Conservation (phyloP, 2,797 vertebrate species). For the Loris lydekkerianus region DNA sequence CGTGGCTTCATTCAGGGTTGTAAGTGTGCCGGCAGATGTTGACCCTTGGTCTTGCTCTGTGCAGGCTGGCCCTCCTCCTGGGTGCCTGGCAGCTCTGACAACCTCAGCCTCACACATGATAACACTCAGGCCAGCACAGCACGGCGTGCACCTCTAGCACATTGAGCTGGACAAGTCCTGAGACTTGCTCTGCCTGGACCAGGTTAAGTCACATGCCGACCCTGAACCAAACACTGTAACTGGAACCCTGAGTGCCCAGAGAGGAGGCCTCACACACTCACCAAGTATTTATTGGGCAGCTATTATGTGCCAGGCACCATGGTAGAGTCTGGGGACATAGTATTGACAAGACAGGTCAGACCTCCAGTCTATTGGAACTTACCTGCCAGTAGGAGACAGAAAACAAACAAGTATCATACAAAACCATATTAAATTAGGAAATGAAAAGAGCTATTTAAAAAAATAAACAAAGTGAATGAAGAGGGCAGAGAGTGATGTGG, state of each 20-base stretch:
- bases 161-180: neutral
- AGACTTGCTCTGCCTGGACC: neutral
- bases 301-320: neutral
- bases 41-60: neutral
- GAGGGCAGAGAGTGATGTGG: neutral
- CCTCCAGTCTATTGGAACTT: neutral
- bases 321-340: neutral
- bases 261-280: neutral
- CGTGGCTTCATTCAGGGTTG: neutral
- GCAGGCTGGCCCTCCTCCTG: neutral
- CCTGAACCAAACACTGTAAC: neutral
- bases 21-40: neutral
- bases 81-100: neutral
- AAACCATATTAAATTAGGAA: neutral
- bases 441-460: neutral
- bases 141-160: accelerated
- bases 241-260: neutral
- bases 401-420: neutral
- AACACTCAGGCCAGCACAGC: neutral
- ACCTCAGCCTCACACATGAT: neutral
- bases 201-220: neutral
- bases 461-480: neutral
- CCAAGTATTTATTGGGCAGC: neutral
- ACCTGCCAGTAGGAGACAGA: slow-evolving; percentile 8
- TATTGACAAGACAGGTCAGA: neutral